Base-by-base conservation (phyloP, 2,797 vertebrate species). In the Cynodonichthys magdalenae region DNA sequence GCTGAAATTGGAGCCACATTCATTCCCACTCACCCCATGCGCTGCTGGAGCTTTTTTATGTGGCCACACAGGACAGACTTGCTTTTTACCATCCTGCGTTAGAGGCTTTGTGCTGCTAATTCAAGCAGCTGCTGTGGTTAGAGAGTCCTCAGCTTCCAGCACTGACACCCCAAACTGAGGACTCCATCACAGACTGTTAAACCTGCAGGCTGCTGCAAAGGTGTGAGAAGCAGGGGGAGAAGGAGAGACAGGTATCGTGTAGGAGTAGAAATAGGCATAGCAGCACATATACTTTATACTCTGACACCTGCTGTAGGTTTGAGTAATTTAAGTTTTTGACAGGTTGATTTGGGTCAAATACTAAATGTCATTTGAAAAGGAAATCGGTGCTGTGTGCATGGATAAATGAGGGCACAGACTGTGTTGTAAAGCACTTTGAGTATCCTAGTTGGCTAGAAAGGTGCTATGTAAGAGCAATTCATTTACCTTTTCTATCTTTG, bases 111-210 rank as follows among this genome's bases (percentile, higher is more conserved):
- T 19, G 63, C 46, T 68, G 52, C 18, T 51, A 63, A 84, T 71
- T 76, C 66, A 76, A 69, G 74, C 52, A 19, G 64, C 65, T 68
- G 66, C 66, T 17, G 5, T 36, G 2, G 24, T 24, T 24, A 36
- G 60, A 75, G 42, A 60, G 68, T 75, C 71, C 66, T 76, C 45
- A 52, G 59, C 61, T 79, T 69, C 73, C 82, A 63, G 53, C 49
- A 55, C 66, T 80, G 73, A 79, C 82, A 77, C 17, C 12, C 46
- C 46, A 48, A 11, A 10, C 10, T 10, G 18, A 48, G 52, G 82
- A 76, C 74, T 84, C 72, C 68, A 85, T 82, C 79, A 79, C 75
- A 82, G 57, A 64, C 83, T 71, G 85, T 87, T 85, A 85, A 67
- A 73, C 62, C 72, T 59, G 64, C 71, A 72, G 62, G 58, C 18